Conservation (phyloP, 2,888 invertebrate genomes). For the Dryobota labecula region DNA sequence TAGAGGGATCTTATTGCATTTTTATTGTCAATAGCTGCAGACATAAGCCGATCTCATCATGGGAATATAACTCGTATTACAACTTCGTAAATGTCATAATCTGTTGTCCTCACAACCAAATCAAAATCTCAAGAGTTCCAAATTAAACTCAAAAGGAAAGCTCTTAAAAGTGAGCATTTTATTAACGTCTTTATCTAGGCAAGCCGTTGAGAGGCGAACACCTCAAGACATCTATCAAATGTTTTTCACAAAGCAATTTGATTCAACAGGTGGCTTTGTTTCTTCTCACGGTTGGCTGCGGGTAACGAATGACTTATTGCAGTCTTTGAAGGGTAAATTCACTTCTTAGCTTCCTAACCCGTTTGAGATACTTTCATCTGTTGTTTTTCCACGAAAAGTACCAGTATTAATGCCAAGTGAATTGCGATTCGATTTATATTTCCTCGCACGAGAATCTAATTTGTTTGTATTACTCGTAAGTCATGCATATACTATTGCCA, state of each 20-base stretch:
- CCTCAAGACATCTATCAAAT: conserved; percentile 41
- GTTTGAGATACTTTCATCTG: conserved; percentile 18
- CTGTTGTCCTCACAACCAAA: neutral
- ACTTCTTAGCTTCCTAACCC: conserved; percentile 15
- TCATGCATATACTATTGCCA: conserved; percentile 25
- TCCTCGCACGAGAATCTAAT: neutral
- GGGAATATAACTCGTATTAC: neutral
- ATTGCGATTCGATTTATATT: conserved; percentile 11
- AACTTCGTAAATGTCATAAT: neutral
- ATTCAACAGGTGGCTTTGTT: conserved; percentile 69
- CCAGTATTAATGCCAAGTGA: conserved; percentile 6
- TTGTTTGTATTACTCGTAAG: conserved; percentile 6
- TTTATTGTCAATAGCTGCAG: neutral
- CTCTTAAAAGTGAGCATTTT: conserved; percentile 13
- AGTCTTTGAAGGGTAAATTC: conserved; percentile 39
- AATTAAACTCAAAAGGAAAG: neutral
- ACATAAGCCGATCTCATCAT: neutral
- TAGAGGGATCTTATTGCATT: neutral
- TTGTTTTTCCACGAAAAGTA: conserved; percentile 12
- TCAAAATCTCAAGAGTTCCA: neutral
- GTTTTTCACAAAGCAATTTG: conserved; percentile 54
- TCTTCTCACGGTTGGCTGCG: conserved; percentile 52
- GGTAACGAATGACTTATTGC: conserved; percentile 56
- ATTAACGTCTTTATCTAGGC: conserved; percentile 16
- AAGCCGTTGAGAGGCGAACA: conserved; percentile 21